Evolutionary conservation across 2,797 vertebrate species (phyloP), one percentile per base, ranked within the genome.

Genomic region (Darevskia nairensis): DNA sequence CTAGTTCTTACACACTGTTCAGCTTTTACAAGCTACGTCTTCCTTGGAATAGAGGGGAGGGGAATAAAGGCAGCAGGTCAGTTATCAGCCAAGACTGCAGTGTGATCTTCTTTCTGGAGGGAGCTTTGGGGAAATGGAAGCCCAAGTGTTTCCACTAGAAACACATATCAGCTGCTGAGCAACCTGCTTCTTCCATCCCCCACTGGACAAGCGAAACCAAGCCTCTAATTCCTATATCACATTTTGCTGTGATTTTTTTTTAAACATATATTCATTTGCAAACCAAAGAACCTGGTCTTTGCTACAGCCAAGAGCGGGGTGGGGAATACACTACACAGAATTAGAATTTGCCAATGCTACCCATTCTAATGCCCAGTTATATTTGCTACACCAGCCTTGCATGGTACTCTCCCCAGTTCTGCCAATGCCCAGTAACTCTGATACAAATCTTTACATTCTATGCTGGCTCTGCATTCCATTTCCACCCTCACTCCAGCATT

Each of bases 41-140:
- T 82, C 59, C 72, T 80, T 80, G 41, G 27, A 39, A 50, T 9
- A 74, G 82, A 69, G 72, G 55, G 71, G 27, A 83, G 27, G 15
- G 64, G 80, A 46, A 69, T 76, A 44, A 27, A 77, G 46, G 29
- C 35, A 88, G 50, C 29, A 39, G 3, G 44, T 39, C 27, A 76
- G 9, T 82, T 86, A 71, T 55, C 71, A 82, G 71, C 71, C 61
- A 82, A 76, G 71, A 59, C 25, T 80, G 32, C 71, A 76, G 74
- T 13, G 25, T 39, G 41, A 39, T 81, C 66, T 68, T n/a, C 29
- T 76, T 87, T 81, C 29, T 80, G 71, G 19, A 32, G 68, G 41
- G 41, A 85, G 29, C 50, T 77, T 55, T 39, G 44, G n/a, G 39
- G 74, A 84, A 81, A 35, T 25, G 75, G 75, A 76, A 80, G 44